phyloP scores from a whole-genome alignment of 2,888 invertebrate genomes.

The Trichogramma evanescens region DNA sequence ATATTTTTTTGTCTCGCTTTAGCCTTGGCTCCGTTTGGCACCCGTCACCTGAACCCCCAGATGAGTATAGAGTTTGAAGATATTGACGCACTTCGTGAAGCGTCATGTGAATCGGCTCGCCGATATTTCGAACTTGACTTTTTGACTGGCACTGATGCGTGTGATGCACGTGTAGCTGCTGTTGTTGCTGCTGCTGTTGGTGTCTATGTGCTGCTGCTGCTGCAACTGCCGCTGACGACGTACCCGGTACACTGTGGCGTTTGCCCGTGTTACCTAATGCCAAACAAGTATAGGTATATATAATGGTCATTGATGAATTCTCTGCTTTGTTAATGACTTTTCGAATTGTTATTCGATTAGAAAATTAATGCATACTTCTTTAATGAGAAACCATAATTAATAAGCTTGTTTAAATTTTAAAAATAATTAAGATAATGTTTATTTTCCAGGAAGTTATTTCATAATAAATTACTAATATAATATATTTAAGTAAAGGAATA shows the following conservation, averaged over 20 bases:
- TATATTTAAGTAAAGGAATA: neutral
- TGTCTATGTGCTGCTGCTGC: slow-evolving; percentile 8
- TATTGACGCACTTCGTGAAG: slow-evolving; percentile 78
- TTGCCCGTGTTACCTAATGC: slow-evolving; percentile 46
- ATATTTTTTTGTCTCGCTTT: slow-evolving; percentile 38
- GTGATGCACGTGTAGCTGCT: slow-evolving; percentile 12
- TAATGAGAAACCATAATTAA: neutral
- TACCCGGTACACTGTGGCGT: slow-evolving; percentile 64
- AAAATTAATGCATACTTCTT: neutral
- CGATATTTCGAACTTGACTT: slow-evolving; percentile 54
- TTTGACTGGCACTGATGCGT: slow-evolving; percentile 42
- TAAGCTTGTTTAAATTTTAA: neutral
- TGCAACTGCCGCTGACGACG: slow-evolving; percentile 47
- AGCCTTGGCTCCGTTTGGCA: slow-evolving; percentile 37
- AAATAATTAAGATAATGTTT: neutral
- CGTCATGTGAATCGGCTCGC: slow-evolving; percentile 77
- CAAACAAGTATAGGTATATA: neutral
- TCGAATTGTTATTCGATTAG: neutral
- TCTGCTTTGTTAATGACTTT: neutral
- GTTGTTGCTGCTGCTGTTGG: slow-evolving; percentile 12
- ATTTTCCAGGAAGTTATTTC: neutral
- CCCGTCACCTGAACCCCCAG: slow-evolving; percentile 59
- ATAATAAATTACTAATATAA: neutral
- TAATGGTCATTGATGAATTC: neutral
- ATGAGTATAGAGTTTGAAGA: slow-evolving; percentile 73